Conservation (phyloP, 1,140 invertebrate species). For the Sitobion miscanthi region DNA sequence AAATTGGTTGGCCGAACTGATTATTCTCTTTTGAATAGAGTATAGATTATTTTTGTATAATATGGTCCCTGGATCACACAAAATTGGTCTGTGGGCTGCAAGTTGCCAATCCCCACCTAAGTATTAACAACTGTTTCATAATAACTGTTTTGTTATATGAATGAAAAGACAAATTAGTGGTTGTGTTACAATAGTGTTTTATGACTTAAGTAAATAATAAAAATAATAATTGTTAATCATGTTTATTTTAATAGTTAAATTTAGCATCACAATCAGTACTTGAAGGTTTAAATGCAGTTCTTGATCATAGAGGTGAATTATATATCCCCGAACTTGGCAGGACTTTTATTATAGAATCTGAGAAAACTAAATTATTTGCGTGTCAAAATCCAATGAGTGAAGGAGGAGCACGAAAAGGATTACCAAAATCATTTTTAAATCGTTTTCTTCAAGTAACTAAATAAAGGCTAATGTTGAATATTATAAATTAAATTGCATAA, state of each 20-base stretch:
- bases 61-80: too few species aligned
- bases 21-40: too few species aligned
- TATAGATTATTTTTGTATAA: too few species aligned
- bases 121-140: not conserved
- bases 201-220: not conserved
- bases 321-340: conserved; percentile 93
- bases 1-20: too few species aligned
- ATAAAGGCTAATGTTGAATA: not conserved
- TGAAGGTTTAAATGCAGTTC: conserved; percentile 97
- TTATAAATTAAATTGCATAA: not conserved
- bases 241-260: conserved; percentile 73
- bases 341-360: conserved; percentile 78
- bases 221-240: not conserved
- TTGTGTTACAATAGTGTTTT: not conserved
- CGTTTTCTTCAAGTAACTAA: conserved; percentile 87
- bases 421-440: conserved; percentile 97
- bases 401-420: conserved; percentile 92
- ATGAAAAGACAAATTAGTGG: not conserved
- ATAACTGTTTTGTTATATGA: too few species aligned
- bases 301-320: conserved; percentile 96
- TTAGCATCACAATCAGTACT: conserved; percentile 97
- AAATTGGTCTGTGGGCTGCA: not conserved
- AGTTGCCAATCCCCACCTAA: not conserved
- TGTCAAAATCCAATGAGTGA: conserved; percentile 98
- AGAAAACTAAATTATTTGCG: conserved; percentile 87